These are phyloP conservation scores for Lasioglossum vierecki DNA, from an alignment of 2,888 invertebrate genomes.

Conservation along the genomic window DNA sequence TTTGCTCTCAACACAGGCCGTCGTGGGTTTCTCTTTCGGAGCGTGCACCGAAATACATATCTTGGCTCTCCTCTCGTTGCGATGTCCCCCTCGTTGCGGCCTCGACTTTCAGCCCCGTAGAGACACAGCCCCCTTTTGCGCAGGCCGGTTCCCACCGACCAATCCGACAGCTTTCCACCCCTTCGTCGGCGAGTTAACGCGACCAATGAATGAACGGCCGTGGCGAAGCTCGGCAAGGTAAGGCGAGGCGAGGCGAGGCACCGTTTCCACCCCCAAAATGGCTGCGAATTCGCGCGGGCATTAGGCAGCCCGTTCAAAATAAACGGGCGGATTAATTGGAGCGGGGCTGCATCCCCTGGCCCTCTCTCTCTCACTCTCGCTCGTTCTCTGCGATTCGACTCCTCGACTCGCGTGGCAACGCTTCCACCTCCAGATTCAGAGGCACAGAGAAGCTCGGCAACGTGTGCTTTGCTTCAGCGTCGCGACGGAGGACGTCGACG, in stretches of 20 bases:
- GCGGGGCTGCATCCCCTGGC: constrained; percentile 62
- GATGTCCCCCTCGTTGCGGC: constrained; percentile 13
- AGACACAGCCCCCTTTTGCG: constrained; percentile 68
- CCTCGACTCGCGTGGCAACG: constrained; percentile 50
- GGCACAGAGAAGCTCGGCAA: constrained; percentile 16
- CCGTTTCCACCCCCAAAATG: constrained; percentile 82
- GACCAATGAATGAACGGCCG: constrained; percentile 64
- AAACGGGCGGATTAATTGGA: constrained; percentile 83
- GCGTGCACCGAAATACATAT: constrained; percentile 33
- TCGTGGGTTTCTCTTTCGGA: constrained; percentile 15
- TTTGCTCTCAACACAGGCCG: constrained; percentile 40
- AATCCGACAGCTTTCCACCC: constrained; percentile 64
- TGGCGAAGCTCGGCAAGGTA: constrained; percentile 54
- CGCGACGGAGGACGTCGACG: constrained; percentile 24
- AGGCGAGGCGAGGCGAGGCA: constrained; percentile 46
- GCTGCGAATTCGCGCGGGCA: constrained; percentile 82
- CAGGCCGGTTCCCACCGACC: constrained; percentile 61
- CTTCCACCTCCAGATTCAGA: constrained; percentile 36
- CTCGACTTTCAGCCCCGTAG: background rate
- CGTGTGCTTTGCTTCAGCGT: constrained; percentile 41
- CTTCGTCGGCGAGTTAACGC: constrained; percentile 64
- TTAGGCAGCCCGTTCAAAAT: constrained; percentile 81
- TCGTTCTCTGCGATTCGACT: background rate
- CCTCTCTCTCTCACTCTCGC: background rate
- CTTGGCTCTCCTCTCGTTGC: background rate